These are phyloP conservation scores for Centroberyx gerrardi DNA, from an alignment of 2,797 vertebrate genomes.

Conservation along the genomic window DNA sequence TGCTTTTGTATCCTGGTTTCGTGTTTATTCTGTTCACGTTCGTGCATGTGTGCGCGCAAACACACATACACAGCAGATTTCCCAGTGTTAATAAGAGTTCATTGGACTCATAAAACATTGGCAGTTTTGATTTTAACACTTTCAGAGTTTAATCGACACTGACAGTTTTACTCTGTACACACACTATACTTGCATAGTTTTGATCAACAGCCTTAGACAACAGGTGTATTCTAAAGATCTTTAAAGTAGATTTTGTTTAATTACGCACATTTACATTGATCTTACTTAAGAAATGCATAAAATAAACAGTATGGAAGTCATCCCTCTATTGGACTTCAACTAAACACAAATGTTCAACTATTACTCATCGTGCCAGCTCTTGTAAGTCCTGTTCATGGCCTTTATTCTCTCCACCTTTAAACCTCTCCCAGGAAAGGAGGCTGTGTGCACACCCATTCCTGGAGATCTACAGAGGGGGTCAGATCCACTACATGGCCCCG, in stretches of 20 bases:
- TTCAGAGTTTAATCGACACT: slow-evolving; percentile 11
- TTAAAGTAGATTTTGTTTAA: too few relatives aligned
- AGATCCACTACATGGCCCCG: slow-evolving; percentile 92
- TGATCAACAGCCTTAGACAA: not conserved
- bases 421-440: slow-evolving; percentile 88
- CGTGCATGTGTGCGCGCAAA: not conserved
- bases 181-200: not conserved
- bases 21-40: not conserved
- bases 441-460: slow-evolving; percentile 94
- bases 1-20: not conserved
- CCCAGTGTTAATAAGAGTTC: slow-evolving; percentile 2
- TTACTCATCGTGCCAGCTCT: not conserved
- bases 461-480: slow-evolving; percentile 92
- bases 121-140: not conserved
- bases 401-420: slow-evolving; percentile 42
- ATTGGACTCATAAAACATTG: slow-evolving; percentile 1
- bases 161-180: not conserved
- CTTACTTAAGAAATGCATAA: too few relatives aligned
- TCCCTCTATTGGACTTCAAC: too few relatives aligned
- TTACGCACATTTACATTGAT: too few relatives aligned
- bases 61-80: not conserved
- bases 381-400: not conserved
- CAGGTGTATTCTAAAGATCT: not conserved
- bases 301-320: too few relatives aligned
- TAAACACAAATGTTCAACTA: not conserved